These are phyloP conservation scores for Anguilla obscura DNA, from an alignment of 2,797 vertebrate genomes.

Conservation along the genomic window DNA sequence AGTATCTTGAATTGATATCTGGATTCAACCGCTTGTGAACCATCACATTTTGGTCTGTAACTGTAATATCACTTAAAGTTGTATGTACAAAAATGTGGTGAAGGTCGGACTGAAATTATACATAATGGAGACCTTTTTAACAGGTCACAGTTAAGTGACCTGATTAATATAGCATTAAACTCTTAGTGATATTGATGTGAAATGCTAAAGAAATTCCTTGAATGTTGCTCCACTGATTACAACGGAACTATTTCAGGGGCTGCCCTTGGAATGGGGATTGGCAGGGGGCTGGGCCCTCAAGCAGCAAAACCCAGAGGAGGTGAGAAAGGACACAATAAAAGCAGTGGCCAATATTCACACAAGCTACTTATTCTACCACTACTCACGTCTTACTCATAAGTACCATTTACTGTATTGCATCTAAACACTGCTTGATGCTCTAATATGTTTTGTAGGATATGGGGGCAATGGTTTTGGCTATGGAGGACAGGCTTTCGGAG, in stretches of 20 bases:
- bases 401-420: not conserved
- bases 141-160: too few species aligned
- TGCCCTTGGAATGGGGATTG: constrained; percentile 30
- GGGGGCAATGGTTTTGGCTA: constrained; percentile 37
- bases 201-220: too few species aligned
- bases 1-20: too few species aligned
- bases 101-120: too few species aligned
- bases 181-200: too few species aligned
- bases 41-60: too few species aligned
- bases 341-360: not conserved
- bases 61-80: too few species aligned
- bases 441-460: constrained; percentile 36
- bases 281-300: constrained; percentile 33
- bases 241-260: constrained; percentile 13
- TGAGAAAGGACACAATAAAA: constrained; percentile 1
- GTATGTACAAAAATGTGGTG: too few species aligned
- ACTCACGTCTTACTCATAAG: not conserved
- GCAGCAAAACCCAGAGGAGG: constrained; percentile 32
- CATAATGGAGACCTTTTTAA: too few species aligned
- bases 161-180: too few species aligned
- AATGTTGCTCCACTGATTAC: not conserved
- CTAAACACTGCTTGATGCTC: not conserved
- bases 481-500: constrained; percentile 35
- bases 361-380: not conserved
- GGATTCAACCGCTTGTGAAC: too few species aligned